Conservation (phyloP, 2,888 invertebrate genomes). For the Lithosia quadra region DNA sequence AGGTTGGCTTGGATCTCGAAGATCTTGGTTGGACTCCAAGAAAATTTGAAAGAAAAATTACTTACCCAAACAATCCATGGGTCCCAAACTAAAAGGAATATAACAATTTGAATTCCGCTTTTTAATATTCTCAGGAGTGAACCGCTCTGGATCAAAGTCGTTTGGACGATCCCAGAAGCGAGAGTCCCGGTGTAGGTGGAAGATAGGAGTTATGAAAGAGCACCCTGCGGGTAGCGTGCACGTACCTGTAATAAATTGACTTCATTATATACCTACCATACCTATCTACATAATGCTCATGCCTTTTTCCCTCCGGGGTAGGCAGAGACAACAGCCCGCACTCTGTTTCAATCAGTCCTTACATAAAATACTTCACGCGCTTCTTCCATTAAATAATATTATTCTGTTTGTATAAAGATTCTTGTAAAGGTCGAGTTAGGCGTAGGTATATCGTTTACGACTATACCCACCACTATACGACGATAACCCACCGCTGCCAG, state of each 20-base stretch:
- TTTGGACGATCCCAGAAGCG: conserved; percentile 66
- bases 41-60: not conserved
- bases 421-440: too few species aligned
- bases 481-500: too few species aligned
- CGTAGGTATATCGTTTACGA: too few species aligned
- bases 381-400: too few species aligned
- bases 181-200: conserved; percentile 72
- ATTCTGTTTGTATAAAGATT: too few species aligned
- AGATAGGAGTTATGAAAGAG: conserved; percentile 69
- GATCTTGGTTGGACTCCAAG: not conserved
- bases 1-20: not conserved
- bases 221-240: conserved; percentile 70
- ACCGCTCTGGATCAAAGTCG: conserved; percentile 74
- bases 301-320: too few species aligned
- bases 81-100: conserved; percentile 76
- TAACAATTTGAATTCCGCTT: conserved; percentile 67
- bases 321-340: too few species aligned
- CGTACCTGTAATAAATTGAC: conserved; percentile 52
- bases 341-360: too few species aligned
- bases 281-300: too few species aligned
- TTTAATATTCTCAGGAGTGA: conserved; percentile 65
- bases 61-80: conserved; percentile 80
- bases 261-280: not conserved
- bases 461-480: too few species aligned
- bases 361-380: too few species aligned